Percentiles rank a stretch among this genome's conserved stretches.
These are phyloP conservation scores for Pachymerium ferrugineum DNA, from an alignment of 2,888 invertebrate genomes.

Conservation along the genomic window DNA sequence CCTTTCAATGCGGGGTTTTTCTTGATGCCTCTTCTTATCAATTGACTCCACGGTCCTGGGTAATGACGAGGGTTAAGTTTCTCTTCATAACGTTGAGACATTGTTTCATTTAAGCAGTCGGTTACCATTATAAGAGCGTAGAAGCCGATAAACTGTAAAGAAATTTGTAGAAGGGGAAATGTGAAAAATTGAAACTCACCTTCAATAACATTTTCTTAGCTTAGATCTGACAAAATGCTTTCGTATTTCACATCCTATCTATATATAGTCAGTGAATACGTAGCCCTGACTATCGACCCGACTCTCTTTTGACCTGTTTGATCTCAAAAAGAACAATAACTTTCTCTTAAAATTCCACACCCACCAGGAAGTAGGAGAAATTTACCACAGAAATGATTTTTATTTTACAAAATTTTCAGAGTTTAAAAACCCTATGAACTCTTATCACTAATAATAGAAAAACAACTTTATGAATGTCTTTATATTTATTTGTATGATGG, in stretches of 20 bases:
- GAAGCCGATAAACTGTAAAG: no score
- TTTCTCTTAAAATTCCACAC: neutral
- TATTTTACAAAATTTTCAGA: no score
- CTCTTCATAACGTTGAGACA: no score
- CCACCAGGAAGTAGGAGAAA: neutral
- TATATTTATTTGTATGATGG: no score
- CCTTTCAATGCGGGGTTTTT: neutral
- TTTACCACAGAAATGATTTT: neutral
- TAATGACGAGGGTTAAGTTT: neutral
- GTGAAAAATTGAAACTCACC: no score
- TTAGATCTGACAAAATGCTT: neutral
- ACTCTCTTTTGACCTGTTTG: slow-evolving; percentile 18
- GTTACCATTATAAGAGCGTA: no score
- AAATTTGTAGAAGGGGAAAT: no score
- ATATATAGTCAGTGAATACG: neutral
- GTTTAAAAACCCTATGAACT: no score
- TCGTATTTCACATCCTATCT: neutral
- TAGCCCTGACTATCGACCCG: neutral
- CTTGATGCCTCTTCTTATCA: neutral
- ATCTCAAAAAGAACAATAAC: slow-evolving; percentile 3
- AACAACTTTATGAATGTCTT: no score
- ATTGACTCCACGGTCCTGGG: neutral
- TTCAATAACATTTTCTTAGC: no score
- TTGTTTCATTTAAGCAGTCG: neutral
- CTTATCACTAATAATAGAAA: no score